These are phyloP conservation scores for Rattus rattus DNA, from an alignment of 2,113 vertebrate species.

Conservation along the genomic window DNA sequence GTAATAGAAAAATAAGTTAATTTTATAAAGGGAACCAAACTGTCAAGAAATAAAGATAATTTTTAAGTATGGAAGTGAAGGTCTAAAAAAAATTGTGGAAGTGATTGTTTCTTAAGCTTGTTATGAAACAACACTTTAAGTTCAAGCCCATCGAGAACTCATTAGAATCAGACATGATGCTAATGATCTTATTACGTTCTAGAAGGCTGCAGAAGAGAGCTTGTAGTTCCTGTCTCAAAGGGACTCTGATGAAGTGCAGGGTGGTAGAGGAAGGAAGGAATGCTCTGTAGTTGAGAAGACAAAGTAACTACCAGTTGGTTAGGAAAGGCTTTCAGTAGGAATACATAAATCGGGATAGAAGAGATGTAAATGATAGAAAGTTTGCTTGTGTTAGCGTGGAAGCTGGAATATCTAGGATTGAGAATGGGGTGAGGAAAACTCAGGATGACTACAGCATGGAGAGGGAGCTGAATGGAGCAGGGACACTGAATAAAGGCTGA, in stretches of 20 bases:
- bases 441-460: not conserved
- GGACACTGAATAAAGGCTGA: not conserved
- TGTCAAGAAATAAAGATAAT: not conserved
- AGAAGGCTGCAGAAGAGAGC: not conserved
- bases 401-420: not conserved
- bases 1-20: constrained; percentile 8
- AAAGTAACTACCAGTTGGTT: not conserved
- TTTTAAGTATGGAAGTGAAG: not conserved
- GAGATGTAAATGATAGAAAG: not conserved
- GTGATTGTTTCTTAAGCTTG: not conserved
- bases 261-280: not conserved
- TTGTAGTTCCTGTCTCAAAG: constrained; percentile 28
- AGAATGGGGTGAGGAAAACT: not conserved
- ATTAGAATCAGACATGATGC: not conserved
- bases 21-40: not conserved
- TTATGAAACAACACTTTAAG: constrained; percentile 36
- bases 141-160: not conserved
- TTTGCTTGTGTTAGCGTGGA: not conserved
- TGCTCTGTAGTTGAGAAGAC: not conserved
- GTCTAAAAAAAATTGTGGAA: constrained; percentile 1
- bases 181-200: not conserved
- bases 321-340: constrained; percentile 2
- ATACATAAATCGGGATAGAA: not conserved
- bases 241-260: not conserved
- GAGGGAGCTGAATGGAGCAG: not conserved